Evolutionary conservation across 2,113 vertebrate species (phyloP).

Genomic region (Hemiscyllium ocellatum): DNA sequence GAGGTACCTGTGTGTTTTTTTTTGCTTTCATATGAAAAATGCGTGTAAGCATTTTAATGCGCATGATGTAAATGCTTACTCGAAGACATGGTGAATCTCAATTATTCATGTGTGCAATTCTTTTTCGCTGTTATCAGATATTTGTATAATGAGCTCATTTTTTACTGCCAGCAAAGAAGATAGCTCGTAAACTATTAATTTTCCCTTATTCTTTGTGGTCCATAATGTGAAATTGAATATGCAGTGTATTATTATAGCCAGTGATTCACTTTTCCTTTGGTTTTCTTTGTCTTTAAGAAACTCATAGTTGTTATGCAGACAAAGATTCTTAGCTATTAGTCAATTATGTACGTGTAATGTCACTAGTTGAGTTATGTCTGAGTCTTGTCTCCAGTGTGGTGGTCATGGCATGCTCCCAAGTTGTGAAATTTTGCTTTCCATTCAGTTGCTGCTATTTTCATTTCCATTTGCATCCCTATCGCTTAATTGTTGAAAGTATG

Average conservation of each 20-base stretch:
- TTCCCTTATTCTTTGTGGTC: background rate
- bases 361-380: background rate
- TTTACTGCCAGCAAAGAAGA: background rate
- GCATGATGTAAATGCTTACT: background rate
- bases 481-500: background rate
- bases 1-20: background rate
- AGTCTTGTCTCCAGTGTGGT: background rate
- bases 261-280: background rate
- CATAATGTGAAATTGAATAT: slow-evolving; percentile 20
- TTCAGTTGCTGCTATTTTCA: background rate
- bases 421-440: background rate
- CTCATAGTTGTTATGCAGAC: background rate
- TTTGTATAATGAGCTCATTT: background rate
- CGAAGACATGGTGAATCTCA: background rate
- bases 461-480: background rate
- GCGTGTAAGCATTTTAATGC: background rate
- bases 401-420: background rate
- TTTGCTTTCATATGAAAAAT: background rate
- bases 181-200: background rate
- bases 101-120: background rate
- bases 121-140: background rate
- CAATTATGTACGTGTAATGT: background rate
- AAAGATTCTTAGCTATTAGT: background rate
- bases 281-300: background rate
- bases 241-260: background rate